Evolutionary conservation across 2,888 invertebrate genomes (phyloP), one percentile per base, ranked within the genome.

Genomic region (Leucozona laternaria): DNA sequence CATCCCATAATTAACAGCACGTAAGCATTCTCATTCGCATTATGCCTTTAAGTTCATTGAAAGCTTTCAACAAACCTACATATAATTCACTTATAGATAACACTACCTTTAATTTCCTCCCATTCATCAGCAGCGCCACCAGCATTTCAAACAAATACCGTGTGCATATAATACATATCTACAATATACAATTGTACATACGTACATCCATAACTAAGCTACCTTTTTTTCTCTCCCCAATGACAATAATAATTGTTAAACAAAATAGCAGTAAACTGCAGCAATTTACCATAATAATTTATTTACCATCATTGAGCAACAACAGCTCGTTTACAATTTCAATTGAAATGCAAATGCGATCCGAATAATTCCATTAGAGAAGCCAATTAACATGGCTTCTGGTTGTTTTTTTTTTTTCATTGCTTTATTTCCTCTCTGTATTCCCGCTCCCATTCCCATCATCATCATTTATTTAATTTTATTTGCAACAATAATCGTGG

Each of bases 331-430:
- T 86, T 82, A 86, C 86, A 82, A 81, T 79, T 82, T 82, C 86
- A 82, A 86, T 86, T 86, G 86, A 86, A 82, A 86, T 86, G 86
- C 86, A 86, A 86, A 86, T 86, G 86, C 82, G 86, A 86, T 82
- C 64, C 78, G 82, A 86, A 86, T 86, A 86, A 86, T 86, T 82
- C 86, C 82, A 86, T 86, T 86, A 82, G 82, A 82, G 82, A 37
- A 48, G 78, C 82, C 86, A 86, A 86, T 86, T 86, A 86, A 75
- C 86, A 86, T 82, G 81, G 82, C 86, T 86, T 71, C 75, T 78
- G 78, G 77, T 68, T 78, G 73, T 78, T 70, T 64, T 45, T 45
- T 64, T 31, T 15, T 48, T 11, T 66, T 66, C 17, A 17, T 72
- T 72, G 20, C 58, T 58, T 53, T 31, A 40, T 45, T 58, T 60